Conservation (phyloP, 2,113 vertebrate species). For the Perca flavescens region DNA sequence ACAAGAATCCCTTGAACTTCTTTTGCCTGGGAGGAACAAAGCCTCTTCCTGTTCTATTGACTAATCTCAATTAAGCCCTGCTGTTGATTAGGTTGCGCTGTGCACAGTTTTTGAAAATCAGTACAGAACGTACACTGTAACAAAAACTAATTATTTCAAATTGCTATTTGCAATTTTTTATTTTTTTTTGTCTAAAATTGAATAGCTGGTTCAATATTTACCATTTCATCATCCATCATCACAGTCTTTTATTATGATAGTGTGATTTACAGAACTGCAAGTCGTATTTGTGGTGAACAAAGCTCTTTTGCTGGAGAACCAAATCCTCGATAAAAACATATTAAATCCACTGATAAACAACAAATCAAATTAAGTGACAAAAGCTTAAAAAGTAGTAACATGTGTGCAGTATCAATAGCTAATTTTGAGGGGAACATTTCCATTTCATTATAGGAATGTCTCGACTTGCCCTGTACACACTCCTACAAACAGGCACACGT, state of each 20-base stretch:
- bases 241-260: neutral
- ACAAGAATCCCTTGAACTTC: slow-evolving; percentile 68
- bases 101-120: slow-evolving; percentile 43
- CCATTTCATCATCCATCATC: slow-evolving; percentile 1
- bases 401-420: slow-evolving; percentile 1
- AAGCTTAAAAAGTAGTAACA: slow-evolving; percentile 16
- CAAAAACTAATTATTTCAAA: slow-evolving; percentile 16
- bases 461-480: neutral
- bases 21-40: slow-evolving; percentile 58
- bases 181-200: neutral
- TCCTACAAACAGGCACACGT: neutral
- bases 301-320: slow-evolving; percentile 24
- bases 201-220: slow-evolving; percentile 1
- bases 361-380: slow-evolving; percentile 48
- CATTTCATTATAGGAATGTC: neutral
- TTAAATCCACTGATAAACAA: slow-evolving; percentile 52
- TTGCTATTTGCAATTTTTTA: neutral
- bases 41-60: slow-evolving; percentile 30
- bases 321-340: slow-evolving; percentile 40
- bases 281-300: slow-evolving; percentile 23
- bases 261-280: neutral
- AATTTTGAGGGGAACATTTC: neutral
- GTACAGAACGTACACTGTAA: slow-evolving; percentile 24
- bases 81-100: slow-evolving; percentile 55
- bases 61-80: slow-evolving; percentile 68